A percentile compares a stretch with the other conserved stretches of the same genome.
phyloP scores from a whole-genome alignment of 2,888 invertebrate genomes.

The Galeopsomyia nigrocyanea region DNA sequence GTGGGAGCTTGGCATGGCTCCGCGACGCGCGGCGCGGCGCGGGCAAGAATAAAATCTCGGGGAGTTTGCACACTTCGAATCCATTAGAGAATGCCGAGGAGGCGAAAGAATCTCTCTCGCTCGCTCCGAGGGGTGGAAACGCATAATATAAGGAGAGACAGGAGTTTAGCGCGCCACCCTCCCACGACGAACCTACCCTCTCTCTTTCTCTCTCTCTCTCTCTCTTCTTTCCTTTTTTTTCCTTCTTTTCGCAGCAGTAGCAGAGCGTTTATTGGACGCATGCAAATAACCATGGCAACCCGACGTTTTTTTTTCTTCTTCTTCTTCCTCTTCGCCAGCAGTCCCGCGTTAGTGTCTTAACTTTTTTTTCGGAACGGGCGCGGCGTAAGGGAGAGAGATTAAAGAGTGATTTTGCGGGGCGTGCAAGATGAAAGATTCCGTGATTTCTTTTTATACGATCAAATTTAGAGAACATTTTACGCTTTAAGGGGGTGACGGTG shows the following conservation, averaged over 20 bases:
- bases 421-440: too few relatives aligned
- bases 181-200: conserved; percentile 43
- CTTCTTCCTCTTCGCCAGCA: conserved; percentile 4
- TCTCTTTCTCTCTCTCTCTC: background rate
- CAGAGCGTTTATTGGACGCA: conserved; percentile 68
- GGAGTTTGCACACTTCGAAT: conserved; percentile 46
- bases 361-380: background rate
- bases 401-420: too few relatives aligned
- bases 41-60: conserved; percentile 39
- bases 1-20: background rate
- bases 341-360: background rate
- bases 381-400: background rate
- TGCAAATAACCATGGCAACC: conserved; percentile 70
- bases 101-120: conserved; percentile 28
- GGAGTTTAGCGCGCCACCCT: conserved; percentile 64
- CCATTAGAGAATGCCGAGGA: conserved; percentile 25
- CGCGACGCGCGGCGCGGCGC: background rate
- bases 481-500: too few relatives aligned
- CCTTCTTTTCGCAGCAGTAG: too few relatives aligned
- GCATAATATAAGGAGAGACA: conserved; percentile 44
- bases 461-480: too few relatives aligned
- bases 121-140: conserved; percentile 46
- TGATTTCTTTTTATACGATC: too few relatives aligned
- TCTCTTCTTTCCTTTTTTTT: too few relatives aligned
- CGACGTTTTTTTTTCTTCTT: conserved; percentile 4